Percentiles rank a stretch among this genome's conserved stretches.
Evolutionary conservation across 2,888 invertebrate species (phyloP).

Genomic region (Boloria euphrosyne): DNA sequence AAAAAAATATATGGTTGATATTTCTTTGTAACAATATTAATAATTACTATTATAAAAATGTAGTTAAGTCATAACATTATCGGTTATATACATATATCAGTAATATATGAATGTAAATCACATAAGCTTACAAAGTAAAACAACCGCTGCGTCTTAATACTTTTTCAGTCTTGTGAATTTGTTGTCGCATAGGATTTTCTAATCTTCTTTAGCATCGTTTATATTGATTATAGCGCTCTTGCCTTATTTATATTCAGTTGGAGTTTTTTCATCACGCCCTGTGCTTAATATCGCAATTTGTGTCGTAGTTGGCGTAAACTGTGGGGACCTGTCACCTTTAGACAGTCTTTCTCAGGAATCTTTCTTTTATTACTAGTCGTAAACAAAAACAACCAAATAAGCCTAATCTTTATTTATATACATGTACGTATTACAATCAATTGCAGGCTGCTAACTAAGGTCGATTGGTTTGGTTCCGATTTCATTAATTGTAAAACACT

Average conservation of each 20-base stretch:
- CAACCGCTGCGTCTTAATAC: slow-evolving; percentile 29
- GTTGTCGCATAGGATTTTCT: slow-evolving; percentile 81
- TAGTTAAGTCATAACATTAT: too few relatives aligned
- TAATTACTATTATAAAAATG: too few relatives aligned
- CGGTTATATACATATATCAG: too few relatives aligned
- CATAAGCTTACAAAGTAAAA: slow-evolving; percentile 46
- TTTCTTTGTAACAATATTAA: too few relatives aligned
- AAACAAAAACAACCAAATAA: slow-evolving; percentile 52
- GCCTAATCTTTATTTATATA: slow-evolving; percentile 3
- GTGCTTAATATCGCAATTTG: slow-evolving; percentile 82
- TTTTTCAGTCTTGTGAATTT: slow-evolving; percentile 73
- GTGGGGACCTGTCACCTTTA: slow-evolving; percentile 76
- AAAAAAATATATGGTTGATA: too few relatives aligned
- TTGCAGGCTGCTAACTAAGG: too few relatives aligned
- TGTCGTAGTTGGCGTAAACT: slow-evolving; percentile 80
- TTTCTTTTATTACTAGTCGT: slow-evolving; percentile 68
- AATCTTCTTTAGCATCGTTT: slow-evolving; percentile 82
- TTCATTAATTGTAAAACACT: not conserved
- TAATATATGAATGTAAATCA: too few relatives aligned
- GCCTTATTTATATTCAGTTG: slow-evolving; percentile 83
- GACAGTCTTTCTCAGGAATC: slow-evolving; percentile 64
- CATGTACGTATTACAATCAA: slow-evolving; percentile 3
- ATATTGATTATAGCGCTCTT: slow-evolving; percentile 82
- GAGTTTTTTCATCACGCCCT: slow-evolving; percentile 83
- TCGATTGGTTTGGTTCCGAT: not conserved